Conservation (phyloP, 2,113 vertebrate species). For the Phaetusa simplex region DNA sequence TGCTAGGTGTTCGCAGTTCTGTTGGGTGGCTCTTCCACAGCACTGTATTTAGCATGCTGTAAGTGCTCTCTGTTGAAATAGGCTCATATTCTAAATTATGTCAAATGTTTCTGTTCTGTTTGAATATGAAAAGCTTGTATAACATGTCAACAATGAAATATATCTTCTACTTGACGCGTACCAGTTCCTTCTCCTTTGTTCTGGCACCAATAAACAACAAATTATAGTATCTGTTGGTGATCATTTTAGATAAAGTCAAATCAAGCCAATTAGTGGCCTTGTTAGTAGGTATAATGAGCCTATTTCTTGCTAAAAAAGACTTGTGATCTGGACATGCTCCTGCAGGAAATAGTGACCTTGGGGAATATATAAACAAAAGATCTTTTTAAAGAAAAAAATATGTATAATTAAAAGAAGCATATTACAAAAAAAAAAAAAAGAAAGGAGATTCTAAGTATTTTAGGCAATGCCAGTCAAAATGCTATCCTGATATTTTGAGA, state of each 20-base stretch:
- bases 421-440: constrained; percentile 54
- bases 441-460: constrained; percentile 78
- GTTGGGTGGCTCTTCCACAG: constrained; percentile 66
- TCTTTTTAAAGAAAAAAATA: constrained; percentile 73
- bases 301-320: constrained; percentile 79
- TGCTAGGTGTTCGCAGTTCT: constrained; percentile 71
- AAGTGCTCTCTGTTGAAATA: constrained; percentile 77
- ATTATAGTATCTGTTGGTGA: constrained; percentile 70
- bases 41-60: constrained; percentile 76
- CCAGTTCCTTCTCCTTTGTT: constrained; percentile 67
- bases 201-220: constrained; percentile 65
- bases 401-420: constrained; percentile 72
- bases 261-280: constrained; percentile 78
- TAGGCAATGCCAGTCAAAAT: constrained; percentile 81
- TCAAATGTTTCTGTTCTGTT: constrained; percentile 70
- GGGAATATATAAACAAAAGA: constrained; percentile 75
- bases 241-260: constrained; percentile 76
- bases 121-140: constrained; percentile 71
- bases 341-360: constrained; percentile 79
- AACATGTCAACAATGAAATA: constrained; percentile 68
- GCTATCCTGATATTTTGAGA: constrained; percentile 85
- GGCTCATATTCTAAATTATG: constrained; percentile 75
- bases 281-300: constrained; percentile 75
- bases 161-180: constrained; percentile 61
- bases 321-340: constrained; percentile 77